Evolutionary conservation across 2,113 vertebrate species (phyloP).

Genomic region (Engystomops pustulosus): DNA sequence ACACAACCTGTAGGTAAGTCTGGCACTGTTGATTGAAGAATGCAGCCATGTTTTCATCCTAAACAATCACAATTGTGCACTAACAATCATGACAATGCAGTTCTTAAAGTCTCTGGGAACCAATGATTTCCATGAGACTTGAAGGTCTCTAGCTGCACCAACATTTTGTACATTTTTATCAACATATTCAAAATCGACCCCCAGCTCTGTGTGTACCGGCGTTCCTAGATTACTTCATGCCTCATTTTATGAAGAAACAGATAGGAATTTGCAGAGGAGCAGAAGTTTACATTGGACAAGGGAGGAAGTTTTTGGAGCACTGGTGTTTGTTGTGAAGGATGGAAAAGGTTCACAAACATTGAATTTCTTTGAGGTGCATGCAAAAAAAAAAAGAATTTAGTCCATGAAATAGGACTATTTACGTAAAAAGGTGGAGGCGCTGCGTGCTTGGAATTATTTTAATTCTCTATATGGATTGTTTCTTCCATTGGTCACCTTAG

Average conservation of each 20-base stretch:
- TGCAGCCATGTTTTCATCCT: too few relatives aligned
- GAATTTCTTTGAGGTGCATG: background rate
- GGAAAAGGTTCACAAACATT: background rate
- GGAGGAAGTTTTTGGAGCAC: background rate
- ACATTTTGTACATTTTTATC: background rate
- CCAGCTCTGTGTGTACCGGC: background rate
- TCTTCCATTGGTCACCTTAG: background rate
- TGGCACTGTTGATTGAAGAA: too few relatives aligned
- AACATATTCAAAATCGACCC: background rate
- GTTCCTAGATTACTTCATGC: background rate
- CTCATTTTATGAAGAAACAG: background rate
- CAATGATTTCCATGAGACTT: too few relatives aligned
- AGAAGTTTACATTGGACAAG: background rate
- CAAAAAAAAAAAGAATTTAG: background rate
- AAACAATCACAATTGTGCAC: too few relatives aligned
- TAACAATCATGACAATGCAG: too few relatives aligned
- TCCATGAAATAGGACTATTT: background rate
- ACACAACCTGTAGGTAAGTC: too few relatives aligned
- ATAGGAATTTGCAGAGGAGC: constrained; percentile 9
- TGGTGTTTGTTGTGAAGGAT: background rate
- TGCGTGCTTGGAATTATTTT: background rate
- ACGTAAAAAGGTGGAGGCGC: background rate
- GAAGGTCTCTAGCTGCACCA: background rate
- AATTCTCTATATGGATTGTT: background rate
- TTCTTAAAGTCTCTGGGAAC: too few relatives aligned